Evolutionary conservation across 1,140 invertebrate genomes (phyloP), one percentile per base, ranked within the genome.

Genomic region (Drosophila eugracilis): DNA sequence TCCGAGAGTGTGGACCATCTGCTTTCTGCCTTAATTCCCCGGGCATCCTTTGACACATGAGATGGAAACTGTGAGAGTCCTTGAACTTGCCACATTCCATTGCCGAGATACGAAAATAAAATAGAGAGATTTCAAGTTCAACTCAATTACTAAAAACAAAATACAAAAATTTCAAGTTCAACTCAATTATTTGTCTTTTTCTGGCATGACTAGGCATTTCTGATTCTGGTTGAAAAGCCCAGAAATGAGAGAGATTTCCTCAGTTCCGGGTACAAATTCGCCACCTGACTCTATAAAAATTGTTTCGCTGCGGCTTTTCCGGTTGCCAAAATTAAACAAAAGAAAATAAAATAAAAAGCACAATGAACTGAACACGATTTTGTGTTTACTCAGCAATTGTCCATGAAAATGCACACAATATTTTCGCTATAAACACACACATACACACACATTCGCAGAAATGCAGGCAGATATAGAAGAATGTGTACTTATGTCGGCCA

Each of bases 71-170:
- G 41, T 41, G 21, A 41, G 72, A 22, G 72, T 62, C 80, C 80
- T 86, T 85, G 80, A 86, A 85, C 80, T 73, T 85, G 24, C 28
- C 50, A 62, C 60, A 60, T 26, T 65, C 37, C 17, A 24, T 30
- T 62, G 55, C 57, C n/a, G 42, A 41, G 39, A 34, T 34, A 42
- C 59, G 30, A 26, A 30, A 14, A 34, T 37, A 24, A 34, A 30
- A 19, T 14, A 15, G 14, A 5, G 14, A 5, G 53, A 12, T 5
- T 39, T 59, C 45, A 24, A 36, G 66, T 37, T 36, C 37, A 45
- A 50, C 37, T 32, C 19, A 42, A 34, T 59, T 37, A 28, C 36
- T 4, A 12, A 34, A 39, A 17, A 30, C 6, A 1, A 30, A 19
- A 41, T n/a, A 17, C 36, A 37, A 24, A 52, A 44, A 50, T 45